Percentiles rank a stretch among this genome's conserved stretches.
Evolutionary conservation across 2,888 invertebrate species (phyloP).

Genomic region (Trissonchulus sp.): DNA sequence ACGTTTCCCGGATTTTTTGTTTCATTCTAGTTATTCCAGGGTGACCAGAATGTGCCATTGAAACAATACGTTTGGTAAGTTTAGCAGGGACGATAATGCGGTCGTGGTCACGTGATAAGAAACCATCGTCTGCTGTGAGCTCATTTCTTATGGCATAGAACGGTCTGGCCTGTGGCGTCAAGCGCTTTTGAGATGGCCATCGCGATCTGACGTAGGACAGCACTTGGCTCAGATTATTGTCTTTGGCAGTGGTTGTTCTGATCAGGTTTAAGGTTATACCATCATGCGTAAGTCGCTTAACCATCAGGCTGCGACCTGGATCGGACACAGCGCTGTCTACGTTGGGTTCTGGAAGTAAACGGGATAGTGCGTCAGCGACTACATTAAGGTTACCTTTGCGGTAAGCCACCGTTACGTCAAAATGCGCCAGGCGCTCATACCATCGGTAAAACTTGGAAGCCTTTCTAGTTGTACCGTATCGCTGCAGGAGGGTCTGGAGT

Average conservation of each 20-base stretch:
- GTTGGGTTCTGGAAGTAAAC: neutral
- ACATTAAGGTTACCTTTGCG: neutral
- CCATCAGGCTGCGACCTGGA: too few species aligned
- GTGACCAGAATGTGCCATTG: constrained; percentile 11
- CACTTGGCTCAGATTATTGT: too few species aligned
- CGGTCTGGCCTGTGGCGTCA: too few species aligned
- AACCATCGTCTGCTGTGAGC: neutral
- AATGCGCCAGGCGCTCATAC: constrained; percentile 2
- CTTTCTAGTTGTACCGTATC: neutral
- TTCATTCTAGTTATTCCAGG: constrained; percentile 6
- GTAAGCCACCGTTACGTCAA: neutral
- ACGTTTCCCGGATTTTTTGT: neutral
- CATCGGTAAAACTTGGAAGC: neutral
- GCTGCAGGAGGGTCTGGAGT: constrained; percentile 38
- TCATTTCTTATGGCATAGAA: too few species aligned
- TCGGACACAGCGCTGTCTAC: too few species aligned
- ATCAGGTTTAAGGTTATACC: too few species aligned
- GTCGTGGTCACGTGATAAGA: neutral
- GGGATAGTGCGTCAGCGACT: neutral
- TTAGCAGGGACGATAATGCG: constrained; percentile 14
- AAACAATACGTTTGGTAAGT: neutral
- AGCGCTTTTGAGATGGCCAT: too few species aligned
- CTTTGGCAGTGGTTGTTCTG: too few species aligned
- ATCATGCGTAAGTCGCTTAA: too few species aligned
- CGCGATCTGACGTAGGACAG: too few species aligned